Base-by-base conservation (phyloP, 2,888 invertebrate species). In the Dinocampus coccinellae region DNA sequence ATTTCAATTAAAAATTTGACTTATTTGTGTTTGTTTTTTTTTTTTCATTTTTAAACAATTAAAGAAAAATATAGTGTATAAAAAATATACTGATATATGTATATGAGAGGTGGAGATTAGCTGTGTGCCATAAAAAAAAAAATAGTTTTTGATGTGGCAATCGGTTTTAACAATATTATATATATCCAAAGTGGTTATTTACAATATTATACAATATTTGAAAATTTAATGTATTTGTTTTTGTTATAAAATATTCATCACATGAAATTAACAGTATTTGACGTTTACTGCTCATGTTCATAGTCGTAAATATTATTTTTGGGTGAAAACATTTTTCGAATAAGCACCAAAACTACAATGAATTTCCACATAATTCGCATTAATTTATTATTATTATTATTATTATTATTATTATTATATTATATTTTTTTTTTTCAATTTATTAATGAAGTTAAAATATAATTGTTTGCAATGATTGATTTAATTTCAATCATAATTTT, bases 121-220 rank as follows among this genome's bases (percentile, higher is more conserved):
- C 71, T 72, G 73, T 71, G 79, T 79, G 79, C 76, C 78, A 79
- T 78, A 78, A 58, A 47, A 63, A 78, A 58, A 47, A 63, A 58
- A 34, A 57, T 42, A 66, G 22, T 16, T 64, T 58, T 36, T 36
- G 47, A 64, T 33, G 47, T 64, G 64, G 70, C 65, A 65, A 70
- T 65, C 42, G 65, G 58, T 70, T 65, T 70, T 52, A 33, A n/a
- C 29, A 63, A 62, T 34, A 20, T 33, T 34, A 55, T 24, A 13
- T 11, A 26, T 24, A 13, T 47, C 16, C 33, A 16, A 16, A 34
- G 34, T 34, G 9, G 29, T 34, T 33, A 58, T 29, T 34, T 58
- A 11, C 10, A 55, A 55, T n/a, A n/a, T n/a, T n/a, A 20, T 1
- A 24, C 53, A 34, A 22, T 36, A 39, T 39, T 63, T 33, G 63